phyloP scores from a whole-genome alignment of 2,888 invertebrate genomes.

The Pogonocherus hispidulus region DNA sequence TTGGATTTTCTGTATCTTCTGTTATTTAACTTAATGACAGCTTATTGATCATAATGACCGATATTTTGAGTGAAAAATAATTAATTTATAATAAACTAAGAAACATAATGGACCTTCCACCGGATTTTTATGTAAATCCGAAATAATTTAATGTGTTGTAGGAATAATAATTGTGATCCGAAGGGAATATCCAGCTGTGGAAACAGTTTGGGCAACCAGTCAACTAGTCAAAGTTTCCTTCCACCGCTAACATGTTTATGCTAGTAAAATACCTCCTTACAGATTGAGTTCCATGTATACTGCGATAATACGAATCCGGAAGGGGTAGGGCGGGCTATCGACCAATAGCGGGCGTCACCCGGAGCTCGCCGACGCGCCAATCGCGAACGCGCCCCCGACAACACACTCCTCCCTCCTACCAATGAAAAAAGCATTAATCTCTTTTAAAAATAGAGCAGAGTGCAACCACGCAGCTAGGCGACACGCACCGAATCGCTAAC shows the following conservation, averaged over 20 bases:
- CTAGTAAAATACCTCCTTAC: slow-evolving; percentile 68
- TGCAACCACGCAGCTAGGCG: slow-evolving; percentile 65
- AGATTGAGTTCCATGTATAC: slow-evolving; percentile 68
- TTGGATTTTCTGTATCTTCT: too few relatives aligned
- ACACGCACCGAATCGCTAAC: slow-evolving; percentile 66
- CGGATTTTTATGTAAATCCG: too few relatives aligned
- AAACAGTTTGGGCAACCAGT: slow-evolving; percentile 24
- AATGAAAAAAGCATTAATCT: slow-evolving; percentile 72
- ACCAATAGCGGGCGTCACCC: slow-evolving; percentile 66
- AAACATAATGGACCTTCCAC: too few relatives aligned
- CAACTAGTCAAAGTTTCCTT: slow-evolving; percentile 62
- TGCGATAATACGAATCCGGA: slow-evolving; percentile 65
- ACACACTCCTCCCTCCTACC: slow-evolving; percentile 67
- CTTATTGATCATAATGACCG: too few relatives aligned
- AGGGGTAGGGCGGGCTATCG: slow-evolving; percentile 62
- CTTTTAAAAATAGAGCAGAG: slow-evolving; percentile 69
- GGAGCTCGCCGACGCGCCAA: slow-evolving; percentile 63
- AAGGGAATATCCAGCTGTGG: slow-evolving; percentile 7
- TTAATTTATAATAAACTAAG: too few relatives aligned
- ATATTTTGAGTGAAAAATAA: too few relatives aligned
- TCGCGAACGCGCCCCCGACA: slow-evolving; percentile 59
- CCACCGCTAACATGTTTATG: slow-evolving; percentile 68
- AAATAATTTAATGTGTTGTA: neutral
- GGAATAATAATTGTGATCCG: neutral
- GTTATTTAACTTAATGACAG: too few relatives aligned